Conservation (phyloP, 2,888 invertebrate genomes). For the Ligdia adustata region DNA sequence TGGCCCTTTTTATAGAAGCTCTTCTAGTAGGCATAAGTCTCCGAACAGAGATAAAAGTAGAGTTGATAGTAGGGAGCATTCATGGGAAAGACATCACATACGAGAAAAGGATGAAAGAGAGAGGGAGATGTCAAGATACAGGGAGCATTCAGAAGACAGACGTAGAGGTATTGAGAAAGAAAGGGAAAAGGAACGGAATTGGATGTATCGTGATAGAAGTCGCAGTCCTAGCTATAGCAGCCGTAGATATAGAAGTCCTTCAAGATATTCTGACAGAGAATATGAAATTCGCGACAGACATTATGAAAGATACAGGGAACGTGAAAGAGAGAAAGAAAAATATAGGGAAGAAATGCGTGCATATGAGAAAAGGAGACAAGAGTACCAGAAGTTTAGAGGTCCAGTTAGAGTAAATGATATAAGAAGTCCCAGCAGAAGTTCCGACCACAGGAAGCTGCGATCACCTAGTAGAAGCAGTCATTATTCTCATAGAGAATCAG, state of each 20-base stretch:
- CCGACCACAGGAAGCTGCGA: constrained; percentile 42
- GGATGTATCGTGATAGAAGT: constrained; percentile 42
- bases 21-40: background rate
- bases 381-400: constrained; percentile 53
- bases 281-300: constrained; percentile 12
- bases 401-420: constrained; percentile 46
- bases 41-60: background rate
- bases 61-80: background rate
- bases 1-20: background rate
- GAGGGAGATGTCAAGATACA: constrained; percentile 5
- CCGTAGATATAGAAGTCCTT: constrained; percentile 47
- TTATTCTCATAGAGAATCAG: constrained; percentile 37
- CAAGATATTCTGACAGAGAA: constrained; percentile 25
- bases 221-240: constrained; percentile 53
- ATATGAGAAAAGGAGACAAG: constrained; percentile 55
- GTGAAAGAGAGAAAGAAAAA: constrained; percentile 25
- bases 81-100: background rate
- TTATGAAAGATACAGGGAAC: constrained; percentile 42
- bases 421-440: constrained; percentile 46
- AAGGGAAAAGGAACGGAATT: constrained; percentile 30
- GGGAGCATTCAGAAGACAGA: constrained; percentile 29
- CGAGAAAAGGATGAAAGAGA: constrained; percentile 5
- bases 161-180: constrained; percentile 32
- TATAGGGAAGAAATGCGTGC: constrained; percentile 34
- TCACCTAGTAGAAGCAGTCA: constrained; percentile 53